Evolutionary conservation across 2,113 vertebrate genomes (phyloP), one percentile per base, ranked within the genome.

Genomic region (Actinemys pallida): DNA sequence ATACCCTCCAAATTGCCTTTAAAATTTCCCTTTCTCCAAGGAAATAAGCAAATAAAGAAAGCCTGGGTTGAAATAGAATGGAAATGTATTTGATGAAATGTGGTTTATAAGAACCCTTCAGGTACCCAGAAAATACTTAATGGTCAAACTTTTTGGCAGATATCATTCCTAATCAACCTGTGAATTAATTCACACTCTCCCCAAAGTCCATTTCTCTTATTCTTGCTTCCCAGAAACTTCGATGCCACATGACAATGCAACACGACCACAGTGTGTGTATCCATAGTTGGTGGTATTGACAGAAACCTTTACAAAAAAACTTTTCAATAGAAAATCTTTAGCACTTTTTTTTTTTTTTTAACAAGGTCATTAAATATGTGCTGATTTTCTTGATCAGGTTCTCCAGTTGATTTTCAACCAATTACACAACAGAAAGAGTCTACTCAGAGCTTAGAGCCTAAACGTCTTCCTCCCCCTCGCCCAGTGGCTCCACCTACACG

Each of bases 381-480:
- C 6, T 62, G 81, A 81, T 83, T 24, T 84, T 92, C 88, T 59
- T 69, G 94, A 57, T 52, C 56, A 62, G 50, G 1, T 92, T 98
- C 95, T 94, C 97, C 98, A 95, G 96, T 98, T 69, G 99, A 99
- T 57, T 17, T 76, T 93, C 99, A 98, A 92, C 92, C 97, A 69
- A 95, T 98, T 11, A 91, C 97, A 59, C 98, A 98, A 75, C 98
- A 98, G 85, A 98, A 96, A 47, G 98, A 98, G 3, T 78, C 98
- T 86, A 75, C 97, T 56, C 98, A 98, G 88, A 84, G 75, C 54
- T 57, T 99, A 62, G 99, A 99, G 95, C 99, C 99, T 10, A 99
- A 99, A 95, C 99, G 99, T 2, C 98, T 98, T 0, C 99, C 99
- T 1, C 99, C 99, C 1, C 99, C 99, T 92, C 99, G 99, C 1